Base-by-base conservation (phyloP, 64 coral and sea anemone species). In the Montipora cactus region DNA sequence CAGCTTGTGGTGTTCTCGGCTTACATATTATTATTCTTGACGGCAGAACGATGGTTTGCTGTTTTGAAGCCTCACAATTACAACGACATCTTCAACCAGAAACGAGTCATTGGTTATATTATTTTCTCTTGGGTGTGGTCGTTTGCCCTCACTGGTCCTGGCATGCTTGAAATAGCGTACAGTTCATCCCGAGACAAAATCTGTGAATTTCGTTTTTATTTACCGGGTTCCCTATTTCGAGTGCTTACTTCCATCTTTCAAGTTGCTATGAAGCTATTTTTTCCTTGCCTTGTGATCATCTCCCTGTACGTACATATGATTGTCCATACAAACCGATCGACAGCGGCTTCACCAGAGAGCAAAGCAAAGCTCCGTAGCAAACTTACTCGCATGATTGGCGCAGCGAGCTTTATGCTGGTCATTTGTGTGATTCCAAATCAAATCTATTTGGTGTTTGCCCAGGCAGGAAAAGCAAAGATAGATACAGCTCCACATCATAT, bases 41-140 rank as follows among this genome's bases (percentile, higher is more conserved):
- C 75, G n/a, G 79, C 77, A 5, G 91, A 93, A 47, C 91, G 91
- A 37, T 93, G 91, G 91, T 88, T 69, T 78, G 91, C 83, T 22
- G 59, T 93, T 23, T 52, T 93, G 16, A 87, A 67, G 48, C 91
- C 91, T 47, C 14, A 79, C 52, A 79, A 81, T n/a, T 88, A 93
- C 75, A 84, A 75, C 12, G 76, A 67, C 13, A 51, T n/a, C 47
- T 87, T 80, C 23, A 93, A 80, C 64, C 70, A 53, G 37, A 93
- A 74, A 55, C 68, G 75, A 79, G 76, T 66, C 18, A 11, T 88
- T 7, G 47, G 79, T 18, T 93, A 76, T 67, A 49, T 93, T 3
- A 50, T 80, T 6, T 25, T 51, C 8, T 84, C 72, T 1, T 76
- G 59, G 49, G 14, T 79, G 1, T 68, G 75, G 48, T 84, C 91